Evolutionary conservation across 2,797 vertebrate genomes (phyloP).

Genomic region (Alfaro cultratus): DNA sequence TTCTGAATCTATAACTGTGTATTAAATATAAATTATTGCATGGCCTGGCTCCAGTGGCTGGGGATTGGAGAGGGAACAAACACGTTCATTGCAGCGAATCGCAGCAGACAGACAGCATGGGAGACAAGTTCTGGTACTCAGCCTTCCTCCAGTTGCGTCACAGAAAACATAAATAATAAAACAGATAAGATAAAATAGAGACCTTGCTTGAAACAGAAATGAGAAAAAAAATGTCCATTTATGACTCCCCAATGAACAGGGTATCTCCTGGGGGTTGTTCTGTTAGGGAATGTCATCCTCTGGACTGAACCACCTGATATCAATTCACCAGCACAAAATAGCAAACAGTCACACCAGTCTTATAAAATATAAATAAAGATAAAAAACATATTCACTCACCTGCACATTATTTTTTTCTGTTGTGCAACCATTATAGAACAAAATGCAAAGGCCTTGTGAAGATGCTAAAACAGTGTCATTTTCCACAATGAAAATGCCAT

Average conservation of each 20-base stretch:
- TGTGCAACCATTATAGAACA: background rate
- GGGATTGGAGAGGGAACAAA: background rate
- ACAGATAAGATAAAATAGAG: background rate
- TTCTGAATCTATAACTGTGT: background rate
- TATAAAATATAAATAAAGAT: background rate
- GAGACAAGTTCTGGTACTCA: background rate
- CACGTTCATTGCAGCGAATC: background rate
- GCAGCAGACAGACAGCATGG: background rate
- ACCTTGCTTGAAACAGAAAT: background rate
- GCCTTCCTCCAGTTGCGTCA: background rate
- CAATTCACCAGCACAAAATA: background rate
- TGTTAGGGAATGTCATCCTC: background rate
- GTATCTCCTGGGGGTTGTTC: background rate
- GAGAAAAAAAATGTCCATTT: background rate
- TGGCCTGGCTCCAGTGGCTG: background rate
- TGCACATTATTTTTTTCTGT: background rate
- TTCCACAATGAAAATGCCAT: background rate
- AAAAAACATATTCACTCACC: background rate
- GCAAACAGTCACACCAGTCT: background rate
- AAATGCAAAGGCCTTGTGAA: background rate
- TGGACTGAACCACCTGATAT: background rate
- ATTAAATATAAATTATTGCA: background rate
- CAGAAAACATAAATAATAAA: slow-evolving; percentile 1
- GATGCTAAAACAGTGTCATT: background rate
- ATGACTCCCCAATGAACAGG: background rate